Evolutionary conservation across 2,797 vertebrate species (phyloP), one percentile per base, ranked within the genome.

Genomic region (Rhinoraja longicauda): DNA sequence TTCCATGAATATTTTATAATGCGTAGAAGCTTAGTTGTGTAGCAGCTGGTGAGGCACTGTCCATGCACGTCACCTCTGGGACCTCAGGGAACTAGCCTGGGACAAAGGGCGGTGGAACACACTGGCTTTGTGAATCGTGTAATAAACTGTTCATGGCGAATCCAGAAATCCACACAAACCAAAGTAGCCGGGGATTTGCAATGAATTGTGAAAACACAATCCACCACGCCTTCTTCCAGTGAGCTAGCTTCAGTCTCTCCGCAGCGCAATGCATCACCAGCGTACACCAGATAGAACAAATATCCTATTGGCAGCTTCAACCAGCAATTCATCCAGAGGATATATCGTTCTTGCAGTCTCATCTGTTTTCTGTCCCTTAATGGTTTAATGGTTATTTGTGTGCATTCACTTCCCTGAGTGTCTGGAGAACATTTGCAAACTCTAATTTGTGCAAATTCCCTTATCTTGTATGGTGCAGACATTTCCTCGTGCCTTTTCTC

Each of bases 371-470:
- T n/a, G 82, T 64, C 84, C 29, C 84, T 88, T 36, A 59, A 88
- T 62, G 32, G 59, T 32, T 88, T 36, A 88, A 36, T 88, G 84
- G 59, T 32, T 88, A 36, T 21, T 88, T 88, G 6, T 88, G 84
- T 67, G 59, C 59, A 67, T 36, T 4, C 88, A 67, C 7, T 19
- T 67, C 10, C 13, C n/a, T 64, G n/a, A 64, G 59, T 64, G 13
- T 32, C 29, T 32, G n/a, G 29, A 88, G n/a, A 86, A 36, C 88
- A 64, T 67, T 88, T 88, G 84, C 59, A 88, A 84, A 86, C 45
- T 62, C 26, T 59, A n/a, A 88, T 64, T 88, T 36, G 64, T 88
- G n/a, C 32, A 88, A 88, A 36, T 12, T 15, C n/a, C 36, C 29
- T 67, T 64, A 62, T n/a, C 59, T 36, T 36, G 88, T n/a, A 88